Conservation (phyloP, 2,797 vertebrate genomes). For the Discoglossus pictus region DNA sequence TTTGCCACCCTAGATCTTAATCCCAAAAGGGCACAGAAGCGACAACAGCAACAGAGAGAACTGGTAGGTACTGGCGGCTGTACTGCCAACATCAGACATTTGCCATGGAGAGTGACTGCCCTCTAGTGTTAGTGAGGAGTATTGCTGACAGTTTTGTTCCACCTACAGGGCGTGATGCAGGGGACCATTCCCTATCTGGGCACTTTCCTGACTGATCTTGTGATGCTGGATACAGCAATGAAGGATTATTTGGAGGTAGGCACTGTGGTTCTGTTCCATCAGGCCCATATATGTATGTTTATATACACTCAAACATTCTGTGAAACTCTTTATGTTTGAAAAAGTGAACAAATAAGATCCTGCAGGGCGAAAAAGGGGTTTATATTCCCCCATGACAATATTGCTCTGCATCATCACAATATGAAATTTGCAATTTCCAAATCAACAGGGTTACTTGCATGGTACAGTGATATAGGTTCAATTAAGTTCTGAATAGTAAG, state of each 20-base stretch:
- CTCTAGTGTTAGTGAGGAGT: accelerated
- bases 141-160: background rate
- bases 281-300: too few species aligned
- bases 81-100: too few species aligned
- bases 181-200: conserved; percentile 95
- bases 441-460: too few species aligned
- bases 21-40: conserved; percentile 87
- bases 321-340: too few species aligned
- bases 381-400: background rate
- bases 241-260: conserved; percentile 91
- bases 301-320: too few species aligned
- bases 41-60: conserved; percentile 91
- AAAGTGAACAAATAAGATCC: too few species aligned
- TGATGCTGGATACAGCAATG: conserved; percentile 98
- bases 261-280: conserved; percentile 1
- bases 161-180: conserved; percentile 87
- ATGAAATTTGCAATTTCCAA: too few species aligned
- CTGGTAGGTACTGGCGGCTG: conserved; percentile 77
- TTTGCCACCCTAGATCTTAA: conserved; percentile 95
- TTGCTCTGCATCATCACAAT: too few species aligned
- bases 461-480: too few species aligned
- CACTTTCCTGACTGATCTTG: conserved; percentile 93
- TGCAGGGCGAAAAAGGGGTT: too few species aligned
- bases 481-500: too few species aligned
- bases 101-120: accelerated